phyloP scores from a whole-genome alignment of 2,797 vertebrate genomes.

The Jordanella pulchra region DNA sequence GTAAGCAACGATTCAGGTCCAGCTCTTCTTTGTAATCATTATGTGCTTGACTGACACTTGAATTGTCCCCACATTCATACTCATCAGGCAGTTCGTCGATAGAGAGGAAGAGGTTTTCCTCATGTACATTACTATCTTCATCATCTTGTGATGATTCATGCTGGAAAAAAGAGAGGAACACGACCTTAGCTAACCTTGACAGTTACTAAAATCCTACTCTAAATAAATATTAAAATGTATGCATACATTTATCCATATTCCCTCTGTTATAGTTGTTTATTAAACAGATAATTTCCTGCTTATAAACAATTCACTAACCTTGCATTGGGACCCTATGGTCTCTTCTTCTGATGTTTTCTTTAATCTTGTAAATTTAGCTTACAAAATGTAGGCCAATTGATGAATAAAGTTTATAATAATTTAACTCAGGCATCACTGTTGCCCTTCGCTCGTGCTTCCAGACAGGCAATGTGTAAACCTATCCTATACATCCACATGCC shows the following conservation, averaged over 20 bases:
- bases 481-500: conserved; percentile 76
- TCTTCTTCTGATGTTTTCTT: conserved; percentile 71
- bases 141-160: conserved; percentile 80
- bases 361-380: conserved; percentile 52
- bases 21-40: conserved; percentile 81
- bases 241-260: conserved; percentile 38
- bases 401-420: conserved; percentile 61
- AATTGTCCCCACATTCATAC: conserved; percentile 83
- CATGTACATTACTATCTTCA: conserved; percentile 80
- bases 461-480: conserved; percentile 84
- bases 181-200: conserved; percentile 4
- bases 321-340: conserved; percentile 72
- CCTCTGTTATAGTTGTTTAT: conserved; percentile 34
- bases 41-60: conserved; percentile 81
- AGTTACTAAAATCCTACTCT: background rate
- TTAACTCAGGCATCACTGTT: conserved; percentile 63
- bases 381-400: conserved; percentile 60
- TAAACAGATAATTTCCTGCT: conserved; percentile 36
- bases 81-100: conserved; percentile 85
- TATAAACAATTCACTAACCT: conserved; percentile 81
- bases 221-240: conserved; percentile 43
- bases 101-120: conserved; percentile 86
- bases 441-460: conserved; percentile 66
- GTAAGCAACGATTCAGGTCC: conserved; percentile 80
- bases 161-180: conserved; percentile 63